Percentiles rank a stretch among this genome's conserved stretches.
Conservation (phyloP, 1,140 invertebrate genomes). For the Drosophila obscura region DNA sequence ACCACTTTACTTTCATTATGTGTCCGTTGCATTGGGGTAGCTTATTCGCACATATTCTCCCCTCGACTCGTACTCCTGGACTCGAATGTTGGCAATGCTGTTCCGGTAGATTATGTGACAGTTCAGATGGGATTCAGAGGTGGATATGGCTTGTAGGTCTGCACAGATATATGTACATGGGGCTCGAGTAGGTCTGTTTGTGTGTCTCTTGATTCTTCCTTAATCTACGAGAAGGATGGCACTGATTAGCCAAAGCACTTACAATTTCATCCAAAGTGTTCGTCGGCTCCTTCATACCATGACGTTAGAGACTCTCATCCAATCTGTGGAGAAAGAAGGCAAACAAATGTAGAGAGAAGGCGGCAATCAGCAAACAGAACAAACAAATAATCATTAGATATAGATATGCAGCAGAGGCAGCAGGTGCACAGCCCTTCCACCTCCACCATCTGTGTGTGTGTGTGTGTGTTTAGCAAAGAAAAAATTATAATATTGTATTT, state of each 20-base stretch:
- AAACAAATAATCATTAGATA: constrained; percentile 79
- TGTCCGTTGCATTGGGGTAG: constrained; percentile 68
- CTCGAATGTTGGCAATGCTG: constrained; percentile 28
- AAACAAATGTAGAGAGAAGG: constrained; percentile 28
- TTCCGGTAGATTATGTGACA: constrained; percentile 41
- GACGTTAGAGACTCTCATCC: constrained; percentile 77
- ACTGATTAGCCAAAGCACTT: constrained; percentile 69
- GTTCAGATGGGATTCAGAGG: not conserved
- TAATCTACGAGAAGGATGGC: constrained; percentile 1
- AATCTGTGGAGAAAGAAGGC: constrained; percentile 62
- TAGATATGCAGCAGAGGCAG: constrained; percentile 32
- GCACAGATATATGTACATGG: not conserved
- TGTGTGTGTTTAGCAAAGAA: constrained; percentile 61
- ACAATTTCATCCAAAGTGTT: constrained; percentile 84
- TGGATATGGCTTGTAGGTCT: too few relatives aligned
- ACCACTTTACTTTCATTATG: constrained; percentile 51
- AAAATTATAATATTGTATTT: constrained; percentile 75
- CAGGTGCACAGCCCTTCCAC: constrained; percentile 7
- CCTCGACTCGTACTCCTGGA: not conserved
- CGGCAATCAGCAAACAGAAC: constrained; percentile 44
- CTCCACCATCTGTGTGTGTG: constrained; percentile 1
- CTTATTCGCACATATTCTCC: constrained; percentile 44
- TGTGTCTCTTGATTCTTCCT: not conserved
- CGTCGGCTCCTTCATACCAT: constrained; percentile 84
- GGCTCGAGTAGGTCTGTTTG: not conserved